phyloP scores from a whole-genome alignment of 1,140 invertebrate species.

The Nephila pilipes region DNA sequence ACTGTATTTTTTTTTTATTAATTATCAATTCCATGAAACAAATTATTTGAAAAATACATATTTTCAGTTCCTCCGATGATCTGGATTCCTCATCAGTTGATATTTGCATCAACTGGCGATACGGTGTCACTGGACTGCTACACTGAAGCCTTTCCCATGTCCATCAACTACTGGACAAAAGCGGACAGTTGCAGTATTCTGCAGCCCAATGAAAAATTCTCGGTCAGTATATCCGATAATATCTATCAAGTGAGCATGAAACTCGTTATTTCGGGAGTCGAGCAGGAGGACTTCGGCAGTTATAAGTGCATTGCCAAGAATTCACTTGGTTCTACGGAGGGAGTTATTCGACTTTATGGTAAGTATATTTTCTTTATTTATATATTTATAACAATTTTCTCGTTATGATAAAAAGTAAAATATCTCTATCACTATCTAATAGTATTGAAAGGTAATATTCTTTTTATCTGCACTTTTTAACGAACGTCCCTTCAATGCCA shows the following conservation, averaged over 20 bases:
- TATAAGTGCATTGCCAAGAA: conserved; percentile 96
- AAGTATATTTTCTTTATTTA: conserved; percentile 82
- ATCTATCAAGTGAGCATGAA: conserved; percentile 78
- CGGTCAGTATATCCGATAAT: conserved; percentile 76
- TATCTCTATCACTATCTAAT: no score
- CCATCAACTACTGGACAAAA: conserved; percentile 79
- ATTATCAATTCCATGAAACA: no score
- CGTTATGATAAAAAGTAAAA: not conserved
- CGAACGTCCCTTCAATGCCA: no score
- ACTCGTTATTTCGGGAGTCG: conserved; percentile 76
- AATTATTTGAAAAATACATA: no score
- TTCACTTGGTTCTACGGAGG: conserved; percentile 94
- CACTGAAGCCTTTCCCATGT: conserved; percentile 80
- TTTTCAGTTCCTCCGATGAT: conserved; percentile 82
- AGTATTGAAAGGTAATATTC: no score
- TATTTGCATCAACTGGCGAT: conserved; percentile 81
- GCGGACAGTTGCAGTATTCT: conserved; percentile 81
- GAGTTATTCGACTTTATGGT: conserved; percentile 94
- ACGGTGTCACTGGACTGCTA: conserved; percentile 82
- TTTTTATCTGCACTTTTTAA: no score
- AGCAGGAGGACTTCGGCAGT: conserved; percentile 87
- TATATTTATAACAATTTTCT: not conserved
- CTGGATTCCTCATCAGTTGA: conserved; percentile 82
- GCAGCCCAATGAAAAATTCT: conserved; percentile 74
- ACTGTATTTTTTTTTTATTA: no score